Evolutionary conservation across 2,888 invertebrate genomes (phyloP), one percentile per base, ranked within the genome.

Genomic region (Chrysolina oricalcia): DNA sequence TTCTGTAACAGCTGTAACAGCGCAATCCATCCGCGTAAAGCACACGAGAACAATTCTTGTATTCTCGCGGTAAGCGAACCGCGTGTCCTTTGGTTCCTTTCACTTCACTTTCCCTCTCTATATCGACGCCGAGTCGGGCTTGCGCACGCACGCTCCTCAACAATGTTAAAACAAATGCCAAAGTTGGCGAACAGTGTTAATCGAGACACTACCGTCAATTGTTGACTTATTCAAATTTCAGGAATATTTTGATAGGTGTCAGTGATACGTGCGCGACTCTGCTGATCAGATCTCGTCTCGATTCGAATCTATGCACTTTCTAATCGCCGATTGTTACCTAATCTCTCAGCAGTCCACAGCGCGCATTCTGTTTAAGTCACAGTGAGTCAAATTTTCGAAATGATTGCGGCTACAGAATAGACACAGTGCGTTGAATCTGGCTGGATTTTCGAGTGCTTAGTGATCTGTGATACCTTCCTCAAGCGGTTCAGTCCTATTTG

Each of bases 21-120:
- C 17, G 13, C 66, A 23, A 66, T 23, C 41, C n/a, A 71, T 53
- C 46, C 76, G 46, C 72, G 79, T 79, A 77, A 70, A 70, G 73
- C 74, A 79, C 75, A 72, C 50, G 35, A 69, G 56, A 69, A 67
- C 59, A 66, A 43, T 64, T 71, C 71, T 63, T 48, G 64, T 71
- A 43, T 64, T 71, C 71, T 63, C 41, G 64, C 73, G 70, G 72
- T 53, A 63, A 70, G 53, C 72, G 72, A 76, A 73, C 72, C 72
- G 70, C 78, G 72, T 72, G 76, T 73, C 76, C 76, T 73, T 78
- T 78, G 77, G 75, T 81, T 81, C 80, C 81, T 80, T 80, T 81
- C 81, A 80, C 81, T 71, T 72, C 67, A 71, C 81, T 81, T 81
- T 81, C 81, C 81, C 81, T 81, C 81, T 81, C 81, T 81, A 77